phyloP scores from a whole-genome alignment of 2,113 vertebrate genomes.

The Serinus canaria region DNA sequence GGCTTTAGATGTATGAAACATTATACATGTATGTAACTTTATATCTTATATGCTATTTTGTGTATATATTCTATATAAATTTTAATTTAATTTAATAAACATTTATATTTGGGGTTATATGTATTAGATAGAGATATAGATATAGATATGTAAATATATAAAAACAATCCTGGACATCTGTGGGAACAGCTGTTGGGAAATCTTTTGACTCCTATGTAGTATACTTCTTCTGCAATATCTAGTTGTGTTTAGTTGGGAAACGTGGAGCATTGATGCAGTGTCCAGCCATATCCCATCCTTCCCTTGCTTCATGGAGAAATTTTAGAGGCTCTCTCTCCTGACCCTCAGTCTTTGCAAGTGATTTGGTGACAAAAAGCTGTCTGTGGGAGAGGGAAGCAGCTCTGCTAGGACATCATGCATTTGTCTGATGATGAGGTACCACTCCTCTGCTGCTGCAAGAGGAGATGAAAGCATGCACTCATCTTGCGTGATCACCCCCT shows the following conservation, averaged over 20 bases:
- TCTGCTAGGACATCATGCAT: not conserved
- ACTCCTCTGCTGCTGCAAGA: not conserved
- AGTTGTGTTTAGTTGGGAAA: not conserved
- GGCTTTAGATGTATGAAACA: not conserved
- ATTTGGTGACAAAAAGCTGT: not conserved
- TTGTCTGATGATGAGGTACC: not conserved
- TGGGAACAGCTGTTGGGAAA: not conserved
- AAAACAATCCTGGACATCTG: not conserved
- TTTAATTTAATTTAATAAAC: not conserved
- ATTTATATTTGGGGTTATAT: not conserved
- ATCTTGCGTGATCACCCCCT: not conserved
- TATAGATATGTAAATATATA: not conserved
- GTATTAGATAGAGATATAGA: not conserved
- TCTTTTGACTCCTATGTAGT: not conserved
- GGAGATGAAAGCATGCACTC: not conserved
- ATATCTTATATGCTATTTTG: not conserved
- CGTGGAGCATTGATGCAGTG: accelerated
- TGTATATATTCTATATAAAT: not conserved
- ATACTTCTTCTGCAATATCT: not conserved
- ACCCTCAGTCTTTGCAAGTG: not conserved
- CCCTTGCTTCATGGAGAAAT: not conserved
- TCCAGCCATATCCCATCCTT: not conserved
- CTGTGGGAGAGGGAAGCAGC: not conserved
- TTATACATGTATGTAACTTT: not conserved
- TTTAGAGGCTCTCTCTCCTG: not conserved